Evolutionary conservation across 2,797 vertebrate genomes (phyloP).

Genomic region (Hemibagrus guttatus): DNA sequence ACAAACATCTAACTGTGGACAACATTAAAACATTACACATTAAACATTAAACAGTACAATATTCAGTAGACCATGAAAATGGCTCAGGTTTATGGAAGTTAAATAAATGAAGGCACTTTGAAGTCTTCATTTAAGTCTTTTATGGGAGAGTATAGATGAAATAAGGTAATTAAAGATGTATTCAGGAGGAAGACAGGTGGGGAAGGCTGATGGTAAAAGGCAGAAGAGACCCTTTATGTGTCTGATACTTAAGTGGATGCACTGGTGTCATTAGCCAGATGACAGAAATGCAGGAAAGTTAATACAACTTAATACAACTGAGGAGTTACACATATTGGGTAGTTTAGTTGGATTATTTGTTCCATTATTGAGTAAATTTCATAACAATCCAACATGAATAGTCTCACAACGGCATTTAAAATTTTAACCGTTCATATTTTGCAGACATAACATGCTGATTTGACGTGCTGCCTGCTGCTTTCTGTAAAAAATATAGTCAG

Average conservation of each 20-base stretch:
- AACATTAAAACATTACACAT: not conserved
- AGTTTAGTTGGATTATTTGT: not conserved
- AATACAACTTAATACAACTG: not conserved
- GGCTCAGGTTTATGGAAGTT: not conserved
- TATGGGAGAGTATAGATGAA: not conserved
- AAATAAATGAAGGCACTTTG: slow-evolving; percentile 1
- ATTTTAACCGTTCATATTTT: not conserved
- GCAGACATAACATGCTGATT: not conserved
- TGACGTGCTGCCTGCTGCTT: not conserved
- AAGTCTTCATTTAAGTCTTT: not conserved
- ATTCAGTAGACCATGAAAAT: slow-evolving; percentile 14
- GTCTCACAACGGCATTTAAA: not conserved
- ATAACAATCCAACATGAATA: not conserved
- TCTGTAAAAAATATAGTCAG: not conserved
- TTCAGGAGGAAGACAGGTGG: not conserved
- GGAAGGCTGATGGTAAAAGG: not conserved
- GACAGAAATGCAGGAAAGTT: not conserved
- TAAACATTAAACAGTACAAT: not conserved
- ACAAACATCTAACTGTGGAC: not conserved
- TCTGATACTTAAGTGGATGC: not conserved
- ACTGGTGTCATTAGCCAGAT: not conserved
- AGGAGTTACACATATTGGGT: not conserved
- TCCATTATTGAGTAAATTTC: not conserved
- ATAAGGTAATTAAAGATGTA: slow-evolving; percentile 8
- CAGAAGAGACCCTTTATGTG: not conserved